phyloP scores from a whole-genome alignment of 2,888 invertebrate genomes.

The Punctoribates punctum region DNA sequence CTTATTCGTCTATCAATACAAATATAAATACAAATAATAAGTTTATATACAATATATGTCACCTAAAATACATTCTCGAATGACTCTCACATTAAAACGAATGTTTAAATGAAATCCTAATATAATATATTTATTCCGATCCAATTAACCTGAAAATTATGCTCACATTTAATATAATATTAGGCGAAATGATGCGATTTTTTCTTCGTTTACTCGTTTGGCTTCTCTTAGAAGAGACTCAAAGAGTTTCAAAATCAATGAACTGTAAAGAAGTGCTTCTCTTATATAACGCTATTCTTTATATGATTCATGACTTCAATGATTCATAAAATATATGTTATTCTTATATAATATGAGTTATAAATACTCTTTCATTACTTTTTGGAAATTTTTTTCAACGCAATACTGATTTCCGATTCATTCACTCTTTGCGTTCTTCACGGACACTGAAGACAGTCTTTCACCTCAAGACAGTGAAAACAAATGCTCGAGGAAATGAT shows the following conservation, averaged over 20 bases:
- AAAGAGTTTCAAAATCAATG: slow-evolving; percentile 9
- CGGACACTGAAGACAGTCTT: no score
- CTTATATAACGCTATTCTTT: neutral
- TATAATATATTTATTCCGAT: slow-evolving; percentile 42
- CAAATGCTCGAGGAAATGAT: no score
- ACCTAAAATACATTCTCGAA: slow-evolving; percentile 12
- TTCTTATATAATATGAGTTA: no score
- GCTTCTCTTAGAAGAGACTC: neutral
- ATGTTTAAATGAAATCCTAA: neutral
- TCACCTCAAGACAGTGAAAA: no score
- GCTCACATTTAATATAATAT: slow-evolving; percentile 10
- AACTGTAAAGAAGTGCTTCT: neutral
- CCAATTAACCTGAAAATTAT: slow-evolving; percentile 42
- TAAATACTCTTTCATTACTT: no score
- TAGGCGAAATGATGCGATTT: slow-evolving; percentile 23
- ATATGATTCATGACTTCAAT: slow-evolving; percentile 14
- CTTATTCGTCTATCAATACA: no score
- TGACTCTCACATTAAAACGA: slow-evolving; percentile 10
- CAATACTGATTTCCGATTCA: no score
- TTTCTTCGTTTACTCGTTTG: neutral
- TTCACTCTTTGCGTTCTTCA: no score
- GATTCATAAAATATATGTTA: slow-evolving; percentile 26
- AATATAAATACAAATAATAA: no score
- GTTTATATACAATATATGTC: neutral
- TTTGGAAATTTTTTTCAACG: no score